Percentiles rank a stretch among this genome's conserved stretches.
Conservation (phyloP, 2,113 vertebrate species). For the Athene cunicularia region DNA sequence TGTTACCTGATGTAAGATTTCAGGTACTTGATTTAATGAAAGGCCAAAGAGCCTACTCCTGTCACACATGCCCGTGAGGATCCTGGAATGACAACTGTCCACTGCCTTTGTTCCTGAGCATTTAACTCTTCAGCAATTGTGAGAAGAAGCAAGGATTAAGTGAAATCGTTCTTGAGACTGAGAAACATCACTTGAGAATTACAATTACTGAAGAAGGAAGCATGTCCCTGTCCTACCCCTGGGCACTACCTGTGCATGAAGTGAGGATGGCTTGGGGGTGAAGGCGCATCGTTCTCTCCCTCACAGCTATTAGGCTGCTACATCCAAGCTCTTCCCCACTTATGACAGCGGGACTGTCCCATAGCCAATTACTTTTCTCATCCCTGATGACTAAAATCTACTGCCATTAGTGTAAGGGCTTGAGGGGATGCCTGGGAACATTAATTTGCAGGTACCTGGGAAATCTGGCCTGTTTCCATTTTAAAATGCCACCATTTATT, state of each 20-base stretch:
- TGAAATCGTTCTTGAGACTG: neutral
- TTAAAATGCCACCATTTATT: neutral
- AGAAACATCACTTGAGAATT: neutral
- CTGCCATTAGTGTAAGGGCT: neutral
- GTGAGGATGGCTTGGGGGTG: neutral
- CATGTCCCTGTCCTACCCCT: neutral
- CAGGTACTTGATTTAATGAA: neutral
- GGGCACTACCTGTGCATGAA: neutral
- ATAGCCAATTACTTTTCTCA: neutral
- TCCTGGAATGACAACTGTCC: neutral
- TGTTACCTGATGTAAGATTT: neutral
- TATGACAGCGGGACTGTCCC: rapidly evolving
- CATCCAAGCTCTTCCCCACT: neutral
- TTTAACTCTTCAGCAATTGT: neutral
- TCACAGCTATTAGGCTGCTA: neutral
- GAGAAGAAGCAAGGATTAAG: neutral
- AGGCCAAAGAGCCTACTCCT: neutral
- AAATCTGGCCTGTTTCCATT: neutral
- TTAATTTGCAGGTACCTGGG: neutral
- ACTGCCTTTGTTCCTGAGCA: neutral
- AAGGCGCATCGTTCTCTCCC: neutral
- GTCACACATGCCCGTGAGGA: neutral
- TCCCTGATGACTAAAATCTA: neutral
- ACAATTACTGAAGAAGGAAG: neutral
- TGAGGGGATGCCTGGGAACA: neutral